phyloP scores from a whole-genome alignment of 2,888 invertebrate genomes.

The Clunio marinus region DNA sequence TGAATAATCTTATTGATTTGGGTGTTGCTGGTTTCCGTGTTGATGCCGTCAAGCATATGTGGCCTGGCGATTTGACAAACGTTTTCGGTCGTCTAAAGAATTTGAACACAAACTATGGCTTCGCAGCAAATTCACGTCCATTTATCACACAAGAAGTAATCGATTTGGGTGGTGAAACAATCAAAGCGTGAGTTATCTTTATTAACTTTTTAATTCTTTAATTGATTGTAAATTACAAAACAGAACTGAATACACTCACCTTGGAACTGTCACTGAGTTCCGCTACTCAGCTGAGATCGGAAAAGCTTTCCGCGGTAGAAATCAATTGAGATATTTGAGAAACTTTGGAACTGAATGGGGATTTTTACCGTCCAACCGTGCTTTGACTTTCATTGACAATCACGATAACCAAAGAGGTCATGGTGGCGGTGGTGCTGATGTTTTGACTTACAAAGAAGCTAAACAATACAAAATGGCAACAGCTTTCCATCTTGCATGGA shows the following conservation, averaged over 20 bases:
- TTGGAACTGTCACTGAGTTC: conserved; percentile 61
- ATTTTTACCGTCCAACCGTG: conserved; percentile 53
- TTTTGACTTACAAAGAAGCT: conserved; percentile 59
- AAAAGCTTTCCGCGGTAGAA: conserved; percentile 56
- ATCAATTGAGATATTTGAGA: conserved; percentile 55
- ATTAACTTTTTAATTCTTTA: too few species aligned
- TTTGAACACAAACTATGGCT: conserved; percentile 54
- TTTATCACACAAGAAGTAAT: conserved; percentile 58
- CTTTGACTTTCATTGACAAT: conserved; percentile 74
- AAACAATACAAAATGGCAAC: conserved; percentile 67
- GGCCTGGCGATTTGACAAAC: conserved; percentile 54
- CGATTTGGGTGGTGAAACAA: conserved; percentile 48
- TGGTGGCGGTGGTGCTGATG: conserved; percentile 50
- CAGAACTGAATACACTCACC: conserved; percentile 53
- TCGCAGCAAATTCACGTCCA: conserved; percentile 52
- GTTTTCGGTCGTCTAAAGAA: conserved; percentile 55
- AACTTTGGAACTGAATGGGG: conserved; percentile 52
- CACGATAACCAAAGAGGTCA: conserved; percentile 69
- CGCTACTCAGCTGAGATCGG: conserved; percentile 56
- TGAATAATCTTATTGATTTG: conserved; percentile 55
- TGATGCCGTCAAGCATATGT: conserved; percentile 56
- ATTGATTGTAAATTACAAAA: too few species aligned
- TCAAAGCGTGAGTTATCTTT: conserved; percentile 58
- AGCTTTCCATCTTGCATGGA: conserved; percentile 66
- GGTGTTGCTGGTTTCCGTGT: conserved; percentile 59